phyloP scores from a whole-genome alignment of 2,888 invertebrate species.

The Epistrophella euchroma region DNA sequence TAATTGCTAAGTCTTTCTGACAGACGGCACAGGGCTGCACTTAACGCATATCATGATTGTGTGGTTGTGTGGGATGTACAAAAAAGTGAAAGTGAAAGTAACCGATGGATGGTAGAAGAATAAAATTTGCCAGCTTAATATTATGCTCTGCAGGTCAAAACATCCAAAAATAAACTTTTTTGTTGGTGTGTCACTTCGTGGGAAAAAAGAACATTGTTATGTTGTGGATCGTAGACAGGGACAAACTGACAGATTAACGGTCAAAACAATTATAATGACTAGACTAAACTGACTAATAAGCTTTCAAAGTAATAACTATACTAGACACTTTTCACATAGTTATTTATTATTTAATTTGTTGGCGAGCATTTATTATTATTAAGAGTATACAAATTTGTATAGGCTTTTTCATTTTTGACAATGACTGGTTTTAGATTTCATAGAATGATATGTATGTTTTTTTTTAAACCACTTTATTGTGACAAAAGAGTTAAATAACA shows the following conservation, averaged over 20 bases:
- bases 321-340: background rate
- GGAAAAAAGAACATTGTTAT: background rate
- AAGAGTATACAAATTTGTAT: background rate
- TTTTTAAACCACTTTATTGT: too few species aligned
- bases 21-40: conserved; percentile 33
- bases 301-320: too few species aligned
- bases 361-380: background rate
- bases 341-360: background rate
- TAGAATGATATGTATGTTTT: too few species aligned
- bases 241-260: background rate
- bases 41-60: conserved; percentile 3
- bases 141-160: conserved; percentile 16
- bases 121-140: conserved; percentile 9
- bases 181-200: background rate
- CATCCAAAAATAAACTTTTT: background rate
- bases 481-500: too few species aligned
- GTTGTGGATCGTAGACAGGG: background rate
- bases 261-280: background rate
- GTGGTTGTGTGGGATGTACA: conserved; percentile 7
- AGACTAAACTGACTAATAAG: too few species aligned
- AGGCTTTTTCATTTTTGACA: too few species aligned
- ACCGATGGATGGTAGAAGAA: background rate
- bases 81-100: conserved; percentile 62
- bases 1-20: conserved; percentile 29
- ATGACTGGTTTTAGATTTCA: too few species aligned